Evolutionary conservation across 2,888 invertebrate genomes (phyloP), one percentile per base, ranked within the genome.

Genomic region (Pedicia rivosa): DNA sequence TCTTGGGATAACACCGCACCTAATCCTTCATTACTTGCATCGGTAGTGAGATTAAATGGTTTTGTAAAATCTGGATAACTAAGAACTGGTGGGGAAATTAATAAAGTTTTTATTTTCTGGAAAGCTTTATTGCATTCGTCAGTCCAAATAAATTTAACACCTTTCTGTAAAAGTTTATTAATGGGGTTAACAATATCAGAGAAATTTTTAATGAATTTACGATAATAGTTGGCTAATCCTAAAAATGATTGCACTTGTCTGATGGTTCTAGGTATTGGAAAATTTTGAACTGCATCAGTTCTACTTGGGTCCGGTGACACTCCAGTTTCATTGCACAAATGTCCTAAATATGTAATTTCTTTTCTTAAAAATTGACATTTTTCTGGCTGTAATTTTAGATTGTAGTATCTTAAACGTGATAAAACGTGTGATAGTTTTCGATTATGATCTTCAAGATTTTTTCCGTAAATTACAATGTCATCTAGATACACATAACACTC

Each of bases 281-380:
- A 34, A 14, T 6, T 5, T 14, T 34, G 6, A 9, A 48, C 43
- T 3, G 45, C 44, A 29, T 42, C 35, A 2, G 45, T 45, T 39
- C 50, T 51, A 1, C 42, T 40, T 2, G 47, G 47, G 30, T 50
- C 46, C 4, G 52, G 50, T 34, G 40, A 43, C n/a, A 47, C 43
- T n/a, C 46, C 48, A 1, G 51, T 46, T 5, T 44, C 34, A 3
- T 49, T 46, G 9, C 54, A 42, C 8, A 50, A 25, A 27, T 49
- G 50, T 7, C 53, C 50, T 40, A 30, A 15, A 13, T 15, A 32
- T 12, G n/a, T n/a, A 6, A 32, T 19, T 19, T 45, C 42, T 35
- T 45, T 45, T 9, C 25, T 22, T 5, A 48, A 28, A 39, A 48
- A 48, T 36, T 45, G 37, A 10, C 38, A 45, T 35, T 48, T 47